phyloP scores from a whole-genome alignment of 2,888 invertebrate species.

The Lucinisca nassula region DNA sequence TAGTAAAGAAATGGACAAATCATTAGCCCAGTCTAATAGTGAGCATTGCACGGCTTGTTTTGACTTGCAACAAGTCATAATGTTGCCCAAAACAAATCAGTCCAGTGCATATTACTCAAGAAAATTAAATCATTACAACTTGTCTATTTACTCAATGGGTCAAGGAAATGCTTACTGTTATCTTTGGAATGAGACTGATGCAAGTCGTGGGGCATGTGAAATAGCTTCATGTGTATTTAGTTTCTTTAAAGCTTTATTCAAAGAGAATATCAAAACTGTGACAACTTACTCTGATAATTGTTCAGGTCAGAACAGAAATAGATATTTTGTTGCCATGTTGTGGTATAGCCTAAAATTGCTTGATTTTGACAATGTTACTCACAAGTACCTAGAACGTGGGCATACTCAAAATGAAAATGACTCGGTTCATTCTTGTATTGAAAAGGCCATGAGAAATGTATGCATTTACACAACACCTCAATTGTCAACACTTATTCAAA shows the following conservation, averaged over 20 bases:
- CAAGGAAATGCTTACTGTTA: conserved; percentile 10
- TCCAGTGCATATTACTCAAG: conserved; percentile 1
- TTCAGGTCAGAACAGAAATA: not conserved
- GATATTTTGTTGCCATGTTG: conserved; percentile 1
- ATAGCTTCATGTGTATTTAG: conserved; percentile 25
- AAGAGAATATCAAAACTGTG: not conserved
- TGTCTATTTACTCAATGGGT: conserved; percentile 7
- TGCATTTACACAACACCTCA: conserved; percentile 19
- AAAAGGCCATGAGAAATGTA: not conserved
- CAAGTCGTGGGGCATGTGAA: conserved; percentile 10
- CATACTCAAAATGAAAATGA: conserved; percentile 5
- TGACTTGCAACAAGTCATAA: conserved; percentile 17
- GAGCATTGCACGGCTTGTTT: not conserved
- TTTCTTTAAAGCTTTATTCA: conserved; percentile 1
- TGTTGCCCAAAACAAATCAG: conserved; percentile 15
- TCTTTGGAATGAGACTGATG: conserved; percentile 22
- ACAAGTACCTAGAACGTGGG: not conserved
- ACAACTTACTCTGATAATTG: conserved; percentile 20
- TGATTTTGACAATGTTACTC: not conserved
- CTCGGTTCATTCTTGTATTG: not conserved
- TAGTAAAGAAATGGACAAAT: conserved; percentile 10
- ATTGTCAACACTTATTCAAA: not conserved
- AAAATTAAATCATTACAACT: conserved; percentile 7
- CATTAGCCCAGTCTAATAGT: not conserved
- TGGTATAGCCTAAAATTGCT: not conserved